These are phyloP conservation scores for Diachasma alloeum DNA, from an alignment of 1,140 invertebrate species.

Conservation along the genomic window DNA sequence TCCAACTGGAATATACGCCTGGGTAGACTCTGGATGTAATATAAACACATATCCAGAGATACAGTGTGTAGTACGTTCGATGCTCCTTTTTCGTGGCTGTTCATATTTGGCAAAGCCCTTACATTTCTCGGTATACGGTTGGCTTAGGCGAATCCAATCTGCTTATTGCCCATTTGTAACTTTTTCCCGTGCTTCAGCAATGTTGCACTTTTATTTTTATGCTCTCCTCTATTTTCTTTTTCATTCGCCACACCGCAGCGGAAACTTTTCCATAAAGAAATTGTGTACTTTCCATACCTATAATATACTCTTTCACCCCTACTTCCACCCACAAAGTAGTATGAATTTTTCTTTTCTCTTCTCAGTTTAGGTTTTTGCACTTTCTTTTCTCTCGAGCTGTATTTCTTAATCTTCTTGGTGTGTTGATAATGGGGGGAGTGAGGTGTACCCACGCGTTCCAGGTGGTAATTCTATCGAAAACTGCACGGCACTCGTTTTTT, in stretches of 20 bases:
- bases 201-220: conserved; percentile 9
- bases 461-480: conserved; percentile 25
- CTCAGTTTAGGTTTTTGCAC: neutral
- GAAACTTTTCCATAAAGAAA: conserved; percentile 19
- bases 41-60: conserved; percentile 9
- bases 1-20: conserved; percentile 25
- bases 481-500: neutral
- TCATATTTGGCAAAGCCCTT: conserved; percentile 43
- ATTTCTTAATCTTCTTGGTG: neutral
- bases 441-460: conserved; percentile 16
- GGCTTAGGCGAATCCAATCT: conserved; percentile 44
- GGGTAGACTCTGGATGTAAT: conserved; percentile 1
- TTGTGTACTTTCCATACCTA: conserved; percentile 9
- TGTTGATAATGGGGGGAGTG: conserved; percentile 2
- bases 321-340: neutral
- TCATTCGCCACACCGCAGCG: neutral
- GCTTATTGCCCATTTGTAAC: conserved; percentile 49
- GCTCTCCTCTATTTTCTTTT: neutral
- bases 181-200: conserved; percentile 28
- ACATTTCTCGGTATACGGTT: conserved; percentile 16
- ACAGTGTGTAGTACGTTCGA: conserved; percentile 16
- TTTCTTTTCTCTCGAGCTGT: neutral
- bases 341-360: conserved; percentile 20
- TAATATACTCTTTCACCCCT: neutral
- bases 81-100: conserved; percentile 36